Conservation (phyloP, 2,888 invertebrate genomes). For the Subacronicta megacephala region DNA sequence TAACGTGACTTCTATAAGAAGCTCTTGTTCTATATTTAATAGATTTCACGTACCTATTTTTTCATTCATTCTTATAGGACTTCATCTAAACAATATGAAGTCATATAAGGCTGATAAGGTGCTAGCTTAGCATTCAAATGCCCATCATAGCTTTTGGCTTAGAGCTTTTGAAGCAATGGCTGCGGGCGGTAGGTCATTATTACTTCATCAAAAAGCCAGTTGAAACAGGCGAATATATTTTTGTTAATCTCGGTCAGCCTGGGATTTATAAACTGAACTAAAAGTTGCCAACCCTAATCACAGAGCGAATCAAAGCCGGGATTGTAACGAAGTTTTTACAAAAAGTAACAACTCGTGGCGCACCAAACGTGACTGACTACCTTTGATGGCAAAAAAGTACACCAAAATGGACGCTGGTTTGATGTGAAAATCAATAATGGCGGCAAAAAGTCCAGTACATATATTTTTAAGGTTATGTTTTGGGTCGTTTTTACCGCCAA, state of each 20-base stretch:
- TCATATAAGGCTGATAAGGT: too few relatives aligned
- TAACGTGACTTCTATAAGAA: slow-evolving; percentile 6
- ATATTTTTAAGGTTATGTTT: slow-evolving; percentile 34
- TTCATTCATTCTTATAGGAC: too few relatives aligned
- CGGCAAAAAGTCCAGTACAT: slow-evolving; percentile 30
- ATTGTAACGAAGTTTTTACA: slow-evolving; percentile 45
- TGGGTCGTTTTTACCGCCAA: slow-evolving; percentile 9
- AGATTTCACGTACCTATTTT: too few relatives aligned
- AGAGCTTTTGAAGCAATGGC: not conserved
- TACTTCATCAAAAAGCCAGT: not conserved
- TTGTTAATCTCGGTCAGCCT: not conserved
- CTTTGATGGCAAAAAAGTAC: slow-evolving; percentile 41
- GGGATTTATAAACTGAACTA: not conserved
- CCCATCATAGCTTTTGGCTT: too few relatives aligned
- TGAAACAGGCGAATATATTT: not conserved
- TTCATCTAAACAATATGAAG: too few relatives aligned
- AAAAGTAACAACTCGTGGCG: slow-evolving; percentile 46
- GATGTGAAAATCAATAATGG: slow-evolving; percentile 51
- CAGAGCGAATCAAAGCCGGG: slow-evolving; percentile 38
- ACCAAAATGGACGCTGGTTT: slow-evolving; percentile 35
- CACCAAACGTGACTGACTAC: slow-evolving; percentile 57
- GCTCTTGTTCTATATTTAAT: too few relatives aligned
- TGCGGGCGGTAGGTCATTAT: not conserved
- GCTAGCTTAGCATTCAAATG: too few relatives aligned
- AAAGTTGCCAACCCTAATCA: slow-evolving; percentile 33